These are phyloP conservation scores for Erpornis zantholeuca DNA, from an alignment of 2,113 vertebrate species.

Conservation along the genomic window DNA sequence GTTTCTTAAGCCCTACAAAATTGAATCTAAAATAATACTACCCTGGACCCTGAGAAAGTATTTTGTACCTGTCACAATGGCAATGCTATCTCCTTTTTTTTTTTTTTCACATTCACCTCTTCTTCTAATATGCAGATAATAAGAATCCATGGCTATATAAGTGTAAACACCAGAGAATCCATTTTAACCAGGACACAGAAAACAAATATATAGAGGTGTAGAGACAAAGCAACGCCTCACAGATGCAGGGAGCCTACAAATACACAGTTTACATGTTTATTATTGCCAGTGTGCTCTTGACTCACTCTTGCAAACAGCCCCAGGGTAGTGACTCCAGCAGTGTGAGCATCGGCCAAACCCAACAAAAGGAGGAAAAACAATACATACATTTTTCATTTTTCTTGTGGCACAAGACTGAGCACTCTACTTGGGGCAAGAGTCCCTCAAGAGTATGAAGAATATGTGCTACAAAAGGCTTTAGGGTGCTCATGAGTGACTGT, in stretches of 20 bases:
- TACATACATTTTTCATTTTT: background rate
- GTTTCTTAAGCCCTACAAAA: background rate
- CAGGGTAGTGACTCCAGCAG: background rate
- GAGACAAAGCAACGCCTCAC: background rate
- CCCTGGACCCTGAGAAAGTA: background rate
- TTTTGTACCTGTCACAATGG: background rate
- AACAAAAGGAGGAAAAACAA: background rate
- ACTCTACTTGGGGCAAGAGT: background rate
- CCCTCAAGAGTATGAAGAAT: background rate
- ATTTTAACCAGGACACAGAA: background rate
- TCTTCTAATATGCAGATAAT: background rate
- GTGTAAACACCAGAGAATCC: background rate
- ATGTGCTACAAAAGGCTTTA: background rate
- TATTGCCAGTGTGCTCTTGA: background rate
- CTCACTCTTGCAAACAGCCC: background rate
- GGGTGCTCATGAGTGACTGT: background rate
- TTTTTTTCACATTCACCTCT: background rate
- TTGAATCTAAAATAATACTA: background rate
- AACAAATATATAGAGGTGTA: background rate
- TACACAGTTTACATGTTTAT: background rate
- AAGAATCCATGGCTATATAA: background rate
- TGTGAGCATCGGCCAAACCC: background rate
- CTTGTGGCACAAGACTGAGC: background rate
- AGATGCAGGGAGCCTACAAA: background rate
- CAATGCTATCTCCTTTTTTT: background rate